Percentiles rank a stretch among this genome's conserved stretches.
These are phyloP conservation scores for Brachyptera putata DNA, from an alignment of 2,888 invertebrate genomes.

Conservation along the genomic window DNA sequence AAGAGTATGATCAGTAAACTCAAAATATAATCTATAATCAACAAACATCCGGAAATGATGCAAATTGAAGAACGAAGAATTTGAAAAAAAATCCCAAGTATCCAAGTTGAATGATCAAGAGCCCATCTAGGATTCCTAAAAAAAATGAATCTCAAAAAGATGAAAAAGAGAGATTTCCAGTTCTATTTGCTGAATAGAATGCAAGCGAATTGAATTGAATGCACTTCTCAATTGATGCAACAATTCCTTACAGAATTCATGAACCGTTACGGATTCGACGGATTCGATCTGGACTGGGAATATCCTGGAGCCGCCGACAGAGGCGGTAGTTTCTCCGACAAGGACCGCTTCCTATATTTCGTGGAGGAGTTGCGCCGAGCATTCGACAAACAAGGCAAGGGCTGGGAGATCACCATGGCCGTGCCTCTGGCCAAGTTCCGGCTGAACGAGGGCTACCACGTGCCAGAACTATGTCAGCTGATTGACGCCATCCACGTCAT, in stretches of 20 bases:
- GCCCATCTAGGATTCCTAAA: too few species aligned
- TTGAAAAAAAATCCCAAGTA: too few species aligned
- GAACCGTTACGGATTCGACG: constrained; percentile 73
- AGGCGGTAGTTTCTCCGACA: constrained; percentile 78
- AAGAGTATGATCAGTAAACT: too few species aligned
- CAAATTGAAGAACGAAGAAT: too few species aligned
- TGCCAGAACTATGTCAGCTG: constrained; percentile 79
- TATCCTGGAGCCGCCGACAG: constrained; percentile 86
- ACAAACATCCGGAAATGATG: too few species aligned
- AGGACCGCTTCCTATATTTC: constrained; percentile 74
- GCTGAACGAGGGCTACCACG: constrained; percentile 85
- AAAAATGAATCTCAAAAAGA: too few species aligned
- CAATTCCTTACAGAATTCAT: constrained; percentile 61
- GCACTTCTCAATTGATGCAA: too few species aligned
- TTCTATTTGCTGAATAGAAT: too few species aligned
- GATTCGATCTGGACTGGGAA: constrained; percentile 87
- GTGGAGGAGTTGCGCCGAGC: constrained; percentile 77
- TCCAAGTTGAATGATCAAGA: too few species aligned
- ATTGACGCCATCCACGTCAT: constrained; percentile 80
- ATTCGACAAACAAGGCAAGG: constrained; percentile 67
- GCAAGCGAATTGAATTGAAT: too few species aligned
- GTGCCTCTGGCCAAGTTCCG: constrained; percentile 84
- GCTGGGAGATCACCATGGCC: constrained; percentile 87
- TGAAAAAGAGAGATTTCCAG: too few species aligned
- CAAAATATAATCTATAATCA: too few species aligned